Conservation (phyloP, 2,888 invertebrate species). For the Eupelmus urozonus region DNA sequence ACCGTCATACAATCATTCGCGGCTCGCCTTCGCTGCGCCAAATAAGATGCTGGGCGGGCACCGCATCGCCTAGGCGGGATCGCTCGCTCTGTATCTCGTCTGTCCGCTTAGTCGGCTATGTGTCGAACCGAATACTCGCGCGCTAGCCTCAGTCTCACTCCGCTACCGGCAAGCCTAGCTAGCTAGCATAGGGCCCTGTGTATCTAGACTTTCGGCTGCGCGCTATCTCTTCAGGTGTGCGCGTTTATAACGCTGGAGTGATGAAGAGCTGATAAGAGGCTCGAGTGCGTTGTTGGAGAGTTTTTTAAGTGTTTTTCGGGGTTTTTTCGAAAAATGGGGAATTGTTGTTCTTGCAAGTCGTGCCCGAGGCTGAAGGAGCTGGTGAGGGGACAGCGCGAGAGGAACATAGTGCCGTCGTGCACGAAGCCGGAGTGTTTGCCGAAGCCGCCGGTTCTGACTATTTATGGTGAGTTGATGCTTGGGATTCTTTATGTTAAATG, state of each 20-base stretch:
- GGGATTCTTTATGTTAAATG: neutral
- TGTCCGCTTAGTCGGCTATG: neutral
- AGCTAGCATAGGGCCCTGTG: neutral
- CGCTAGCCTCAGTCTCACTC: constrained; percentile 67
- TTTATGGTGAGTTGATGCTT: constrained; percentile 49
- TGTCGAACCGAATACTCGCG: constrained; percentile 14
- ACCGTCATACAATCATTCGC: no score
- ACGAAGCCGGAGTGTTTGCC: constrained; percentile 71
- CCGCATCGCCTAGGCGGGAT: constrained; percentile 52
- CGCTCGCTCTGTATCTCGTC: constrained; percentile 15
- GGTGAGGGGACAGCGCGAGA: constrained; percentile 66
- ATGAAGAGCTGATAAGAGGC: no score
- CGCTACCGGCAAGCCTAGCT: constrained; percentile 61
- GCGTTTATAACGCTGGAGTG: no score
- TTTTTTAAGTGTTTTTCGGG: no score
- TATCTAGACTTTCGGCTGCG: no score
- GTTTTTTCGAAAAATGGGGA: no score
- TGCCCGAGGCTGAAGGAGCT: constrained; percentile 65
- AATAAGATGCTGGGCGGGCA: constrained; percentile 55
- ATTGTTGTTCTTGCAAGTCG: neutral
- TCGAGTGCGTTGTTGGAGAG: no score
- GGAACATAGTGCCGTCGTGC: constrained; percentile 66
- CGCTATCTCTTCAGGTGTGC: neutral
- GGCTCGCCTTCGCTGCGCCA: constrained; percentile 48
- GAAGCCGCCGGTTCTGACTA: constrained; percentile 65